A percentile compares a stretch with the other conserved stretches of the same genome.
Evolutionary conservation across 2,888 invertebrate species (phyloP).

Genomic region (Therioaphis trifolii): DNA sequence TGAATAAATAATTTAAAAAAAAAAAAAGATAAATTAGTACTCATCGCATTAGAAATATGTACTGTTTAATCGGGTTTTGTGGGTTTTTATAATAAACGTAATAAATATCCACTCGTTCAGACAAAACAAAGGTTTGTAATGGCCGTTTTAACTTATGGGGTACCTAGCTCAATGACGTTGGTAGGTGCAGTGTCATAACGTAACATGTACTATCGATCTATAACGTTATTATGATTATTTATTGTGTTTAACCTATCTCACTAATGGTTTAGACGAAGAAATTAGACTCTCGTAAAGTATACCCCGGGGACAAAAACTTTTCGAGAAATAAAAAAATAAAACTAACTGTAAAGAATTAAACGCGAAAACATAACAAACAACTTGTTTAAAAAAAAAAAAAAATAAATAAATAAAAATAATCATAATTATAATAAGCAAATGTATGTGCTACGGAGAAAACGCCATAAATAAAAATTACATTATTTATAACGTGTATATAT

Average conservation of each 20-base stretch:
- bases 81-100: background rate
- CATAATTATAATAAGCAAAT: background rate
- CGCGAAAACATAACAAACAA: slow-evolving; percentile 4
- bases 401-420: background rate
- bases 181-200: background rate
- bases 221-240: slow-evolving; percentile 52
- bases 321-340: slow-evolving; percentile 5
- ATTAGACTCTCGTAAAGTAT: slow-evolving; percentile 45
- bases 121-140: background rate
- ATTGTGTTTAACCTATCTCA: slow-evolving; percentile 37
- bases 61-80: slow-evolving; percentile 5
- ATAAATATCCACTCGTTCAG: slow-evolving; percentile 10
- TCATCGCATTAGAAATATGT: too few relatives aligned
- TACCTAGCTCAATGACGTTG: slow-evolving; percentile 2
- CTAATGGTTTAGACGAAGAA: slow-evolving; percentile 49
- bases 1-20: too few relatives aligned
- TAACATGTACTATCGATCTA: slow-evolving; percentile 30
- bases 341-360: slow-evolving; percentile 33
- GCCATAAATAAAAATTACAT: background rate
- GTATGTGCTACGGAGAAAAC: background rate
- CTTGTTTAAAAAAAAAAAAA: slow-evolving; percentile 21
- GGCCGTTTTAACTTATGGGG: slow-evolving; percentile 27
- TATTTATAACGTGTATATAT: too few relatives aligned
- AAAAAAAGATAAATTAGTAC: too few relatives aligned
- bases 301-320: slow-evolving; percentile 38